Percentiles rank a stretch among this genome's conserved stretches.
phyloP scores from a whole-genome alignment of 2,888 invertebrate species.

The Cabera pusaria region DNA sequence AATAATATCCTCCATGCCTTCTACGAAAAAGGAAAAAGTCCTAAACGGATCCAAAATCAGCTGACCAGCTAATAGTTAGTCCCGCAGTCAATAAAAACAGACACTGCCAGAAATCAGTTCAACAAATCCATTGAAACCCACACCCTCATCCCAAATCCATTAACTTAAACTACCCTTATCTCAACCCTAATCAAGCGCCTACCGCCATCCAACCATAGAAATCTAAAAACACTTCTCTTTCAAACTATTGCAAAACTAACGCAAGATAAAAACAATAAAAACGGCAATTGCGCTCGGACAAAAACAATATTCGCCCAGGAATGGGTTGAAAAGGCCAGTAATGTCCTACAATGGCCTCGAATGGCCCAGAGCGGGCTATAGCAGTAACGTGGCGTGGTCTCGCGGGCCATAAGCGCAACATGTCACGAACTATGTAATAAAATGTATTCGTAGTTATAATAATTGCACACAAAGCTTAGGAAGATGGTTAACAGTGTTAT shows the following conservation, averaged over 20 bases:
- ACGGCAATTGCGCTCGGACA: constrained; percentile 36
- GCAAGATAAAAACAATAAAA: constrained; percentile 43
- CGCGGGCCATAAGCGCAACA: constrained; percentile 45
- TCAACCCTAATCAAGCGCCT: constrained; percentile 16
- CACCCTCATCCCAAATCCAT: constrained; percentile 20
- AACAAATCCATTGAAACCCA: constrained; percentile 9
- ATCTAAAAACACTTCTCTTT: constrained; percentile 22
- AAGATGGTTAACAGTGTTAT: background rate
- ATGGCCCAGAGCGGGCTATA: constrained; percentile 34
- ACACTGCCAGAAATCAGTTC: constrained; percentile 11
- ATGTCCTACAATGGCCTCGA: constrained; percentile 33
- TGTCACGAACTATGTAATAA: constrained; percentile 49
- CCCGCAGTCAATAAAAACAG: constrained; percentile 4
- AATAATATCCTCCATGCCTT: too few relatives aligned
- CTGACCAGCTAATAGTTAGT: background rate
- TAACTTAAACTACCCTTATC: constrained; percentile 10
- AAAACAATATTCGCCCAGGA: constrained; percentile 46
- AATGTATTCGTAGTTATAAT: constrained; percentile 34
- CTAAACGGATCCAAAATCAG: background rate
- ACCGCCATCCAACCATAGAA: constrained; percentile 6
- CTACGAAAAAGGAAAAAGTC: background rate
- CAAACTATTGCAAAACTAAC: constrained; percentile 35
- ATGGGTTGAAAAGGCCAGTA: constrained; percentile 41
- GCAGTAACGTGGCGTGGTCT: constrained; percentile 36
- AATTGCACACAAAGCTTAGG: constrained; percentile 5